These are phyloP conservation scores for Zapus hudsonius DNA, from an alignment of 2,113 vertebrate genomes.

Conservation along the genomic window DNA sequence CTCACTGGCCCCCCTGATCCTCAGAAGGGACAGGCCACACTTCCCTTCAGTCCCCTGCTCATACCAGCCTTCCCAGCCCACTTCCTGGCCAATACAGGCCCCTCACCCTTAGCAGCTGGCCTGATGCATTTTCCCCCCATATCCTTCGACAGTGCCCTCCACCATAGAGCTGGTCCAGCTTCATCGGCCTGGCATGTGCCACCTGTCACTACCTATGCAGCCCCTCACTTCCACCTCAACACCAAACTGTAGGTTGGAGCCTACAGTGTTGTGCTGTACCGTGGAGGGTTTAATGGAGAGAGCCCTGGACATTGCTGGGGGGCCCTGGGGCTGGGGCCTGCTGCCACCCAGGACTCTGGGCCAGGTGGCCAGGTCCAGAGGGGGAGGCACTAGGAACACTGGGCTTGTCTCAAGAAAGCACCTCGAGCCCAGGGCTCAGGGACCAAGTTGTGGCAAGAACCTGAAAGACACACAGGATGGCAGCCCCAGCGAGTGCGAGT, in stretches of 20 bases:
- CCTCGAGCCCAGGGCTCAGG: background rate
- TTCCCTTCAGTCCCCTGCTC: slow-evolving; percentile 80
- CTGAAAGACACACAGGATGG: background rate
- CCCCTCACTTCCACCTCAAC: slow-evolving; percentile 75
- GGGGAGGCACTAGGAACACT: background rate
- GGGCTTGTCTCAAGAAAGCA: background rate
- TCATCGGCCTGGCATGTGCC: slow-evolving; percentile 75
- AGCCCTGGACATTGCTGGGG: rapidly evolving
- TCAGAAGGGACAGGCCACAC: slow-evolving; percentile 72
- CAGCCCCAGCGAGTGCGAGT: background rate
- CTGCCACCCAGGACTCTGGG: background rate
- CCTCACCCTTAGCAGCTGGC: slow-evolving; percentile 46
- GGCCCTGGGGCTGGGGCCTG: background rate
- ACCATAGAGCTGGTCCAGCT: slow-evolving; percentile 63
- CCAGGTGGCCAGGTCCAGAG: background rate
- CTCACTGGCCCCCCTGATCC: slow-evolving; percentile 68
- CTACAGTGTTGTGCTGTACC: rapidly evolving
- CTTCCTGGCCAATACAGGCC: slow-evolving; percentile 67
- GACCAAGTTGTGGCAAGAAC: background rate
- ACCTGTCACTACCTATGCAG: background rate
- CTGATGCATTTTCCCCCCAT: slow-evolving; percentile 53
- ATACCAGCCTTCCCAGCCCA: slow-evolving; percentile 84
- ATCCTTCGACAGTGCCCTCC: slow-evolving; percentile 25
- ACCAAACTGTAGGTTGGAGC: slow-evolving; percentile 77
- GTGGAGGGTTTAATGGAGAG: background rate